Base-by-base conservation (phyloP, 1,140 invertebrate genomes). In the Triops cancriformis region DNA sequence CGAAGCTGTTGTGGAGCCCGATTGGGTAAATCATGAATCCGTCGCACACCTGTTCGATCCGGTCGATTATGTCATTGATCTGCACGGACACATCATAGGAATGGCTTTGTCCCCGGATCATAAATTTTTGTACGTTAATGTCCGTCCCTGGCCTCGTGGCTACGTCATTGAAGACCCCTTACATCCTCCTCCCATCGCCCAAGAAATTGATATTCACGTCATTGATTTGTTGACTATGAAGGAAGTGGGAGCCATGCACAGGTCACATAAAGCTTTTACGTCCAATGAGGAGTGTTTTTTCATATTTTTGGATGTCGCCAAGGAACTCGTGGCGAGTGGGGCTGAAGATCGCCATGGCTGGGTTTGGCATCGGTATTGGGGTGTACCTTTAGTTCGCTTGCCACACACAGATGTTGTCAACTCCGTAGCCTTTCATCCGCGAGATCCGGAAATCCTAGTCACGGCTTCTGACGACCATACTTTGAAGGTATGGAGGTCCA, bases 151-250 rank as follows among this genome's bases (percentile, higher is more conserved):
- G 94, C 94, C 93, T 1, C 86, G 90, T 81, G 90, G 90, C 76
- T 94, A 92, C 82, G 85, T 87, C 18, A 94, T 95, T 79, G 88
- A 88, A 6, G 91, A 94, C 87, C 91, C 92, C 0, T 84, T 94
- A 14, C 88, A 91, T 82, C 93, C 94, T 41, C 94, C 94, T 2
- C 93, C 93, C 0, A 94, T 95, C 81, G 93, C 94, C n/a, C 92
- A 94, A 85, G 92, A 95, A 86, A 95, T 95, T 77, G 94, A 96
- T 82, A 93, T 95, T 80, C 93, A 94, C 82, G 93, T 95, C 1
- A 95, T 95, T 80, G 94, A 95, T 85, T 85, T 95, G 78, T 87
- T 89, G 43, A 93, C 90, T 0, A 86, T 95, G 37, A 90, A 91
- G 18, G 75, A 75, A 43, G 77, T 78, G 74, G 93, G 93, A 4